A percentile compares a stretch with the other conserved stretches of the same genome.
Conservation (phyloP, 2,888 invertebrate species). For the Archips crataeganus region DNA sequence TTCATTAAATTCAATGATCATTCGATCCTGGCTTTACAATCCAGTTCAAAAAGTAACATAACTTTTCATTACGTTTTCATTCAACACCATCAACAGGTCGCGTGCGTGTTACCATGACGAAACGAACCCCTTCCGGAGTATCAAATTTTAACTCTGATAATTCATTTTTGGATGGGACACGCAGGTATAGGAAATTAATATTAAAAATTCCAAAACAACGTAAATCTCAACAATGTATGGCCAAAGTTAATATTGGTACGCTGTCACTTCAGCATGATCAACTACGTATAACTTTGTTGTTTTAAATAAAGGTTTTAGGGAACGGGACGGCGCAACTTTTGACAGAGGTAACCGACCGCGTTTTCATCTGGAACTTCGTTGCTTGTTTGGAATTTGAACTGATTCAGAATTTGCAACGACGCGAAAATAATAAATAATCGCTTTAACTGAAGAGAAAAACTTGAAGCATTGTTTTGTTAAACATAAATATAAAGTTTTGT, state of each 20-base stretch:
- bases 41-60: background rate
- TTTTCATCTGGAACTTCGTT: slow-evolving; percentile 8
- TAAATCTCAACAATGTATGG: slow-evolving; percentile 35
- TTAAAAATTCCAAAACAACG: slow-evolving; percentile 27
- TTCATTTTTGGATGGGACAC: background rate
- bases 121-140: background rate
- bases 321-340: slow-evolving; percentile 13
- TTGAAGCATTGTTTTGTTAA: background rate
- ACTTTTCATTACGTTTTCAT: background rate
- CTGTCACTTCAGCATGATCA: slow-evolving; percentile 39
- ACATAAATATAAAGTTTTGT: background rate
- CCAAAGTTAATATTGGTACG: slow-evolving; percentile 38
- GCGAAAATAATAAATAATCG: slow-evolving; percentile 3
- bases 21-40: background rate
- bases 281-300: slow-evolving; percentile 34
- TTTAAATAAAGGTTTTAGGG: slow-evolving; percentile 34
- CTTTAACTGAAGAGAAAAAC: background rate
- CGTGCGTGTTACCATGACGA: background rate
- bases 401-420: slow-evolving; percentile 6
- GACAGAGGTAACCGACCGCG: slow-evolving; percentile 23
- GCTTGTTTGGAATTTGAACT: slow-evolving; percentile 5
- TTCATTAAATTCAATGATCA: background rate
- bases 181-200: slow-evolving; percentile 14
- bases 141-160: slow-evolving; percentile 16
- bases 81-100: background rate